Percentiles rank a stretch among this genome's conserved stretches.
These are phyloP conservation scores for Mythimna loreyi DNA, from an alignment of 2,888 invertebrate genomes.

Conservation along the genomic window DNA sequence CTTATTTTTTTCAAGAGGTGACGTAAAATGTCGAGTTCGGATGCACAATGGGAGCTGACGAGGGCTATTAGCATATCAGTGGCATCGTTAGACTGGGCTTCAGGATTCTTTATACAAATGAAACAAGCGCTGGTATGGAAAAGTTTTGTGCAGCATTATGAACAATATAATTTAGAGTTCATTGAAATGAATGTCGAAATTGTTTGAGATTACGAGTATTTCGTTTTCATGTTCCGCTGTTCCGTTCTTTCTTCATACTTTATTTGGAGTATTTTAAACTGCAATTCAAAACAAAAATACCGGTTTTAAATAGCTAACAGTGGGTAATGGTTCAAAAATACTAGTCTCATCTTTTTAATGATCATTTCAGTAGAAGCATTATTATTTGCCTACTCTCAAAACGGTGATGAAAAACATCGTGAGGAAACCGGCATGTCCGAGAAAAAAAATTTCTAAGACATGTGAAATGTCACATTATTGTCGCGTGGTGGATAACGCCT, in stretches of 20 bases:
- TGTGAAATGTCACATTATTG: too few relatives aligned
- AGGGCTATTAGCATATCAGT: constrained; percentile 82
- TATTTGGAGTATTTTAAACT: neutral
- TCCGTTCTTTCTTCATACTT: neutral
- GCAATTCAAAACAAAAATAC: neutral
- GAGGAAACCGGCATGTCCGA: too few relatives aligned
- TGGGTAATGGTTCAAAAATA: too few relatives aligned
- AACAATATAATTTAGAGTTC: constrained; percentile 53
- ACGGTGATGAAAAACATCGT: too few relatives aligned
- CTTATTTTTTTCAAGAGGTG: constrained; percentile 68
- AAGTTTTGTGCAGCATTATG: constrained; percentile 53
- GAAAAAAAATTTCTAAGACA: too few relatives aligned
- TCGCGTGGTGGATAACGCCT: too few relatives aligned
- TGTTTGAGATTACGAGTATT: constrained; percentile 10
- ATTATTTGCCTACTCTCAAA: too few relatives aligned
- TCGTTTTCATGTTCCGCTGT: neutral
- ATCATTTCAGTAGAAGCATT: too few relatives aligned
- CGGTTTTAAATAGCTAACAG: too few relatives aligned
- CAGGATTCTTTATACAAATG: constrained; percentile 65
- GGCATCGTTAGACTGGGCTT: constrained; percentile 72
- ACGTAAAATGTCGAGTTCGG: constrained; percentile 65
- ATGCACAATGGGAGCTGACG: constrained; percentile 81
- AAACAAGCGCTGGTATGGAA: constrained; percentile 64
- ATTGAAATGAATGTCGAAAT: constrained; percentile 15
- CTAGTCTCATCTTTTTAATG: too few relatives aligned